phyloP scores from a whole-genome alignment of 2,113 vertebrate species.

The Nannospalax galili region DNA sequence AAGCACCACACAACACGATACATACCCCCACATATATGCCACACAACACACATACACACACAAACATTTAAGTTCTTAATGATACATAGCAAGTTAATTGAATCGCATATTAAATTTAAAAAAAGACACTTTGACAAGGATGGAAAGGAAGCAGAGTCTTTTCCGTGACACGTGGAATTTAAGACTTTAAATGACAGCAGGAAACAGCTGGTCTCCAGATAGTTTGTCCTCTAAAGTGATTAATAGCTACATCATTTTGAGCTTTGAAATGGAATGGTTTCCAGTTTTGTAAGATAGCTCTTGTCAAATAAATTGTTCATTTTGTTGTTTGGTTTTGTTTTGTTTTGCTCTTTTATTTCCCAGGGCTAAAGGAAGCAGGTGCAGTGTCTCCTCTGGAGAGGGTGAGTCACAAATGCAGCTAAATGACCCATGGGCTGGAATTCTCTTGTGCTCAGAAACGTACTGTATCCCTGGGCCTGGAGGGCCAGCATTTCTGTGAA shows the following conservation, averaged over 20 bases:
- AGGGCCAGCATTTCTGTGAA: neutral
- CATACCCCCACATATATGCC: too few relatives aligned
- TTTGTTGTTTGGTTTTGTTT: too few relatives aligned
- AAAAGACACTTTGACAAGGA: constrained; percentile 36
- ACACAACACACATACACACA: neutral
- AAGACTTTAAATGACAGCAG: constrained; percentile 55
- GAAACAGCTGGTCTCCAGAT: constrained; percentile 64
- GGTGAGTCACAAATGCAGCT: neutral
- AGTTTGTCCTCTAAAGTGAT: constrained; percentile 64
- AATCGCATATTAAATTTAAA: constrained; percentile 43
- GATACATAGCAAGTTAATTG: constrained; percentile 30
- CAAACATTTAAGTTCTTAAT: neutral
- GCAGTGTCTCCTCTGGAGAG: neutral
- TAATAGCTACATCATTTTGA: constrained; percentile 51
- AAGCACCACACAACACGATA: neutral
- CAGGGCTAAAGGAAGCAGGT: neutral
- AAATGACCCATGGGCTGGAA: neutral
- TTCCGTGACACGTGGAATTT: constrained; percentile 19
- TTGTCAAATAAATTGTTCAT: neutral
- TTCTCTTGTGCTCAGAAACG: neutral
- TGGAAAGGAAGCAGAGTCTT: constrained; percentile 46
- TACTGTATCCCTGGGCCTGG: neutral
- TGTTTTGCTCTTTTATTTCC: neutral
- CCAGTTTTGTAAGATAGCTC: constrained; percentile 24
- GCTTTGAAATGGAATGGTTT: constrained; percentile 41